Evolutionary conservation across 1,140 invertebrate genomes (phyloP), one percentile per base, ranked within the genome.

Genomic region (Leptestheria dahalacensis): DNA sequence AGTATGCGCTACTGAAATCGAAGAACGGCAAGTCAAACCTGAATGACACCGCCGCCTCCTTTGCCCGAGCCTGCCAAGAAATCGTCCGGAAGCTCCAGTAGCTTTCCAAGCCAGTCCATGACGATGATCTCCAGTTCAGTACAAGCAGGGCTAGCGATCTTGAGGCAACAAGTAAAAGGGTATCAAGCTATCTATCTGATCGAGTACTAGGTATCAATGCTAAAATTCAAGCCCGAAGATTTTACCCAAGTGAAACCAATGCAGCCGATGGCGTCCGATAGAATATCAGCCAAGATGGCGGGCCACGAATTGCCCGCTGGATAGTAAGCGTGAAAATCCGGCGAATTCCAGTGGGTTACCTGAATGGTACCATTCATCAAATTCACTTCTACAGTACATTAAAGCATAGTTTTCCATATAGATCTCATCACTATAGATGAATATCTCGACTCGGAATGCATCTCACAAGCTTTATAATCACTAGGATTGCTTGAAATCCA

Each of bases 71-170:
- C 79, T 15, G 86, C 81, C 11, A 97, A 74, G 70, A 97, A 96
- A 62, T 84, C 79, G n/a, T 84, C 77, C 0, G 96, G 96, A 2
- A 99, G 74, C 4, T 87, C 82, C 25, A 99, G 68, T 82, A 95
- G 88, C 75, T 97, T 90, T 49, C 90, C 93, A 55, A 99, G 72
- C 96, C 96, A 99, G 73, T 99, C 91, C 68, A 97, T 72, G 83
- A 96, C 95, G 12, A 92, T 80, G 15, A 97, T 92, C 77, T 99
- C 95, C 48, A 99, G 72, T 70, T 98, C 96, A 0, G 95, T 99
- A 68, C 94, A 98, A 1, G 94, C 91, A 0, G 95, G 95, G 75
- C 90, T 93, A 0, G 93, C 82, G 53, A 91, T 91, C 91, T 93
- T 26, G 10, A 24, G n/a, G n/a, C n/a, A n/a, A n/a, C n/a, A n/a